Evolutionary conservation across 2,888 invertebrate species (phyloP).

Genomic region (Torymus aiolomorphi): DNA sequence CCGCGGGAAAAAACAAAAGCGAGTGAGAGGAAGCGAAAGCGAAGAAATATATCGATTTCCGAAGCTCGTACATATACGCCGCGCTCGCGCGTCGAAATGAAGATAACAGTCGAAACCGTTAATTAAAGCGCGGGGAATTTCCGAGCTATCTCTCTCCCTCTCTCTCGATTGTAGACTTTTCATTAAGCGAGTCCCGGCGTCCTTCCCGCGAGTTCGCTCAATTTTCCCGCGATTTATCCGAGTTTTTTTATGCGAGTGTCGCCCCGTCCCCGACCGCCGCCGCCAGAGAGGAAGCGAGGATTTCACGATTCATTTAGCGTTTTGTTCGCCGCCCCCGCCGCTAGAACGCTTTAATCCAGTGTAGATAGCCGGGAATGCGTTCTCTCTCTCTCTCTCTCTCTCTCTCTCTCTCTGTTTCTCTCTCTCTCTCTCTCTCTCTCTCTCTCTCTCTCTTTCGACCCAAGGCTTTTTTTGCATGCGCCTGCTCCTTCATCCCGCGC

Average conservation of each 20-base stretch:
- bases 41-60: conserved; percentile 54
- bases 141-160: conserved; percentile 14
- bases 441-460: conserved; percentile 17
- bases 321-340: conserved; percentile 60
- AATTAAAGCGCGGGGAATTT: conserved; percentile 64
- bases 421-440: conserved; percentile 37
- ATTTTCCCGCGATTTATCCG: conserved; percentile 63
- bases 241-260: conserved; percentile 31
- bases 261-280: conserved; percentile 15
- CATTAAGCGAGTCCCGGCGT: conserved; percentile 63
- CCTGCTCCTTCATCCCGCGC: background rate
- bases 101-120: conserved; percentile 61
- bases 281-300: conserved; percentile 59
- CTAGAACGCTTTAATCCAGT: conserved; percentile 66
- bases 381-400: conserved; percentile 22
- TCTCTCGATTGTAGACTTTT: conserved; percentile 64
- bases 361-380: conserved; percentile 62
- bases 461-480: conserved; percentile 8
- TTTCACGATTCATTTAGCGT: conserved; percentile 70
- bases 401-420: conserved; percentile 33
- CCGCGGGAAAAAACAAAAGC: conserved; percentile 10
- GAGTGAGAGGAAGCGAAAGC: background rate
- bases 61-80: conserved; percentile 30
- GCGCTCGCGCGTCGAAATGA: conserved; percentile 51
- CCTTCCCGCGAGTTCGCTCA: conserved; percentile 54